A percentile compares a stretch with the other conserved stretches of the same genome.
phyloP scores from a whole-genome alignment of 2,888 invertebrate species.

The Macaria liturata region DNA sequence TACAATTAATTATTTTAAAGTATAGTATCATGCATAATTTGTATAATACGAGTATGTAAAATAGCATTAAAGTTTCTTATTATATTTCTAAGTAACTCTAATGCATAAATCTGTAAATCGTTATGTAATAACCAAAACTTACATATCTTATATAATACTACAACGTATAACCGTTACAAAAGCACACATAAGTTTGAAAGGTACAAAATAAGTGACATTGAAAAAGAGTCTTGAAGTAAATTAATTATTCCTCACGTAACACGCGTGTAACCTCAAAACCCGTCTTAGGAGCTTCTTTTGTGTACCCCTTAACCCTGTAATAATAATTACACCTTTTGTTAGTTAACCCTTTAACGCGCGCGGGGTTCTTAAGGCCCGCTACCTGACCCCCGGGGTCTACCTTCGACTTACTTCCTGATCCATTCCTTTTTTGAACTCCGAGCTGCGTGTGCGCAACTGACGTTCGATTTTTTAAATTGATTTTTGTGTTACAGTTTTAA shows the following conservation, averaged over 20 bases:
- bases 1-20: too few relatives aligned
- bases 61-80: too few relatives aligned
- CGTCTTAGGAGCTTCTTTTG: slow-evolving; percentile 61
- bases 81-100: too few relatives aligned
- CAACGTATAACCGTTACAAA: background rate
- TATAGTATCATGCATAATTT: too few relatives aligned
- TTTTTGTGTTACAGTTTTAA: background rate
- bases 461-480: slow-evolving; percentile 41
- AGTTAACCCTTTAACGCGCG: slow-evolving; percentile 78
- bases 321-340: slow-evolving; percentile 78
- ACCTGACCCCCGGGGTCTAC: slow-evolving; percentile 73
- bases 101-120: too few relatives aligned
- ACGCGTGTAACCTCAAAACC: slow-evolving; percentile 66
- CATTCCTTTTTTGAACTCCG: slow-evolving; percentile 72
- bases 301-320: slow-evolving; percentile 68
- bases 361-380: slow-evolving; percentile 76
- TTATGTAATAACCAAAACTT: too few relatives aligned
- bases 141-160: too few relatives aligned
- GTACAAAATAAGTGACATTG: slow-evolving; percentile 20
- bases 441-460: slow-evolving; percentile 74
- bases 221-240: slow-evolving; percentile 33
- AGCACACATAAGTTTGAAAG: background rate
- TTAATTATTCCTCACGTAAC: slow-evolving; percentile 48
- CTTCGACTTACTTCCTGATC: slow-evolving; percentile 77
- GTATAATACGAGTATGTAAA: too few relatives aligned